These are phyloP conservation scores for Etheostoma cragini DNA, from an alignment of 2,113 vertebrate species.

Conservation along the genomic window DNA sequence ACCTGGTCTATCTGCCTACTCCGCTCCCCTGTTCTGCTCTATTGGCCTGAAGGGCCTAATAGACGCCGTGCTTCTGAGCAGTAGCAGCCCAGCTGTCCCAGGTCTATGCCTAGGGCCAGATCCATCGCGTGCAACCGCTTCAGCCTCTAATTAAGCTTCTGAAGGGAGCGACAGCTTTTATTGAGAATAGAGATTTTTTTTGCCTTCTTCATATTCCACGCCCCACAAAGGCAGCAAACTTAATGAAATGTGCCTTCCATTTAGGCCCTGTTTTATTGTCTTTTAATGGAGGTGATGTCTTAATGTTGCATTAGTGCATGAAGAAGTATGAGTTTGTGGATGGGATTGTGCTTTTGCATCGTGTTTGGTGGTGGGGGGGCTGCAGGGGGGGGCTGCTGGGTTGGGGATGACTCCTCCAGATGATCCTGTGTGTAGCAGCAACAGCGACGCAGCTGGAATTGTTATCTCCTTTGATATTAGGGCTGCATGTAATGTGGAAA, in stretches of 20 bases:
- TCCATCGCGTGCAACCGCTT: conserved; percentile 76
- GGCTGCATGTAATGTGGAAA: conserved; percentile 83
- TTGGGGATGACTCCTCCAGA: conserved; percentile 81
- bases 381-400: conserved; percentile 19
- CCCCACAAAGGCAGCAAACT: conserved; percentile 21
- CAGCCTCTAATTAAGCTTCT: conserved; percentile 82
- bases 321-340: conserved; percentile 6
- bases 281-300: not conserved
- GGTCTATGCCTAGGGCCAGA: conserved; percentile 69
- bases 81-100: conserved; percentile 60
- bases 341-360: conserved; percentile 15
- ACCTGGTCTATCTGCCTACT: conserved; percentile 45
- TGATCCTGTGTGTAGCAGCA: conserved; percentile 75
- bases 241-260: conserved; percentile 13
- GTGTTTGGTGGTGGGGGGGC: conserved; percentile 26
- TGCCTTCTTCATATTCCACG: conserved; percentile 20
- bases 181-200: conserved; percentile 63
- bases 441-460: conserved; percentile 83
- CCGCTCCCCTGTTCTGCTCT: conserved; percentile 29
- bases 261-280: not conserved
- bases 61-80: conserved; percentile 50
- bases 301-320: not conserved
- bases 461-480: conserved; percentile 85
- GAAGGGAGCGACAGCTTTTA: conserved; percentile 75
- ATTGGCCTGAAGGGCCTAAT: conserved; percentile 64